Percentiles rank a stretch among this genome's conserved stretches.
Evolutionary conservation across 2,888 invertebrate genomes (phyloP).

Genomic region (Panopea generosa): DNA sequence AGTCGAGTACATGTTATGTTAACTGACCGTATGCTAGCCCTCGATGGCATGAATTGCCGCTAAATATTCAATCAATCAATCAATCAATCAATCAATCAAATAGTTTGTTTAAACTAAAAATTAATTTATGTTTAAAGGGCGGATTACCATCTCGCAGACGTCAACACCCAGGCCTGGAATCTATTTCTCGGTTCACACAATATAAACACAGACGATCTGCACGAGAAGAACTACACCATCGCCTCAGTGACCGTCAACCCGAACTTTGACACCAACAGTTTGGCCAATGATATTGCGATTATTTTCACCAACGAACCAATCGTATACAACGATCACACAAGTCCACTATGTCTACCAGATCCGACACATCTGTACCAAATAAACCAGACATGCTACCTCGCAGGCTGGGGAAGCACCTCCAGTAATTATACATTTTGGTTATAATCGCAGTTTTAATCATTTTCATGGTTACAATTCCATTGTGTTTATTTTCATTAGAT

Average conservation of each 20-base stretch:
- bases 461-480: no score
- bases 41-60: no score
- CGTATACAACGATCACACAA: slow-evolving; percentile 21
- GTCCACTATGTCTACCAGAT: slow-evolving; percentile 22
- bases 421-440: no score
- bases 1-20: no score
- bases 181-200: slow-evolving; percentile 26
- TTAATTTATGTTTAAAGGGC: slow-evolving; percentile 6
- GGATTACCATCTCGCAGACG: slow-evolving; percentile 9
- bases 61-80: no score
- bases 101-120: no score
- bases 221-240: slow-evolving; percentile 24
- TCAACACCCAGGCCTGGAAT: slow-evolving; percentile 10
- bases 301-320: slow-evolving; percentile 26
- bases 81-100: no score
- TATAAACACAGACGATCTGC: slow-evolving; percentile 17
- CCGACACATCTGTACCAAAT: slow-evolving; percentile 8
- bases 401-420: slow-evolving; percentile 22
- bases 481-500: no score
- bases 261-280: slow-evolving; percentile 7
- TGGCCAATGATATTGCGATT: slow-evolving; percentile 25
- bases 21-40: no score
- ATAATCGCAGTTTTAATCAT: no score
- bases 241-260: slow-evolving; percentile 15
- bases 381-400: slow-evolving; percentile 26